Evolutionary conservation across 2,888 invertebrate genomes (phyloP), one percentile per base, ranked within the genome.

Genomic region (Nymphalis polychloros): DNA sequence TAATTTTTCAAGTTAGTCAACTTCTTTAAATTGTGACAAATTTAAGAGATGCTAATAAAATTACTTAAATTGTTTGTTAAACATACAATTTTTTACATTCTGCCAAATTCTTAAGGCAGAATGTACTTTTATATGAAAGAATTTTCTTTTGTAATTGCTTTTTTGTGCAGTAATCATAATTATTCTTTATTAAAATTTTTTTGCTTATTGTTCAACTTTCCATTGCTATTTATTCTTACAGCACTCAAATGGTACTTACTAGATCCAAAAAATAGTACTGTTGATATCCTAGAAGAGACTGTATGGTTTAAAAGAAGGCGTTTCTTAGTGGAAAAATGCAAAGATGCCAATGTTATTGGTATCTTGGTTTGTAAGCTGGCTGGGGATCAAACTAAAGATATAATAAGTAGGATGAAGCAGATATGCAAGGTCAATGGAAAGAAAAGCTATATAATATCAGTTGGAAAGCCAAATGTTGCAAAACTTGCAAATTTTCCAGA

Each of bases 401-500:
- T 96, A 10, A 95, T 98, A 13, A 93, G 93, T n/a, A 93, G 95
- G 67, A 87, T 98, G 76, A 96, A 97, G 83, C 85, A 93, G 63
- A 89, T 98, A 63, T 95, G 97, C 50, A 95, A 94, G 78, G 86
- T 93, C 1, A 95, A 96, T 67, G 96, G 96, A 0, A 98, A 98
- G 82, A 98, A 97, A 83, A 95, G 96, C 73, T 98, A 99, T 81
- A 95, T 97, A 59, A 95, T 99, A 66, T 97, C 97, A 31, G 97
- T 99, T 64, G 99, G 99, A 7, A 98, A 98, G 84, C 96, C 98
- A 4, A 99, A 98, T 91, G 96, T 97, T 16, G 96, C 97, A 0
- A 99, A 99, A 87, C 90, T 99, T 71, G 98, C 98, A 0, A 99
- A 99, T 89, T 98, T 99, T 85, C 95, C 96, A 66, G 97, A 97